Percentiles rank a stretch among this genome's conserved stretches.
phyloP scores from a whole-genome alignment of 2,113 vertebrate species.

The Atherinomorus stipes region DNA sequence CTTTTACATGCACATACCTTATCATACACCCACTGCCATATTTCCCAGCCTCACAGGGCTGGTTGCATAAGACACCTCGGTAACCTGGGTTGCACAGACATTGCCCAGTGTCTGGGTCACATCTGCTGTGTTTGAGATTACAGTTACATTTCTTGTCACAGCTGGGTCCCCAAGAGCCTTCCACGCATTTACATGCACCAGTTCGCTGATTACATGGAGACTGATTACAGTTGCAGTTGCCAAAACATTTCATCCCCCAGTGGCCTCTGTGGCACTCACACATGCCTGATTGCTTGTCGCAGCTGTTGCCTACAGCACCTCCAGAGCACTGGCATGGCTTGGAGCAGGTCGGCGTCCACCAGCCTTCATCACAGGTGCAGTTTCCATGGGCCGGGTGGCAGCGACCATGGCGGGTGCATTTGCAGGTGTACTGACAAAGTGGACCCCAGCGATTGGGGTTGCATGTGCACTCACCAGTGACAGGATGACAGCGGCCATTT shows the following conservation, averaged over 20 bases:
- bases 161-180: constrained; percentile 84
- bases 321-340: constrained; percentile 85
- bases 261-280: constrained; percentile 86
- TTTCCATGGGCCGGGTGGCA: constrained; percentile 85
- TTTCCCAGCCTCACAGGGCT: constrained; percentile 79
- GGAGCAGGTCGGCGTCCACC: constrained; percentile 86
- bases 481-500: constrained; percentile 85
- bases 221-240: constrained; percentile 83
- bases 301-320: constrained; percentile 66
- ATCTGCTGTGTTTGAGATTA: constrained; percentile 82
- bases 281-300: constrained; percentile 84
- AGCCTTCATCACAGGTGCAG: constrained; percentile 90
- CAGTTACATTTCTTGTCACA: constrained; percentile 88
- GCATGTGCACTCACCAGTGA: constrained; percentile 88
- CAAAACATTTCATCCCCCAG: constrained; percentile 89
- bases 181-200: constrained; percentile 86
- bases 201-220: constrained; percentile 86
- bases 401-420: constrained; percentile 84
- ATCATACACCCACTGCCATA: constrained; percentile 85
- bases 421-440: constrained; percentile 86
- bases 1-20: constrained; percentile 79
- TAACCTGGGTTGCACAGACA: constrained; percentile 89
- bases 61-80: constrained; percentile 82
- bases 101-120: constrained; percentile 74
- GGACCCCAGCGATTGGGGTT: constrained; percentile 86